These are phyloP conservation scores for Esox lucius DNA, from an alignment of 2,797 vertebrate species.

Conservation along the genomic window DNA sequence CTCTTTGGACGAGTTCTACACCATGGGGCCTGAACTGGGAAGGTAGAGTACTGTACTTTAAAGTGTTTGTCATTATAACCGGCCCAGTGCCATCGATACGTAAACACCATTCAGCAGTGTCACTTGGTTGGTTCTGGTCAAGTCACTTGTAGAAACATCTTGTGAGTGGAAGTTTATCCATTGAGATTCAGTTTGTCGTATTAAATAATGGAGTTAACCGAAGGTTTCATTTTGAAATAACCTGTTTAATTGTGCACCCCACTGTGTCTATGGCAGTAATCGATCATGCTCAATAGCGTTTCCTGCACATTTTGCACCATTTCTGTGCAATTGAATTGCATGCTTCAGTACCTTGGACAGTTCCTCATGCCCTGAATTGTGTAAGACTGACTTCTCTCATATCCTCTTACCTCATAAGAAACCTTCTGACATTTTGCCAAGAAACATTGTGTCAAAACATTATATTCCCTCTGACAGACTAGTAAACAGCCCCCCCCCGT, in stretches of 20 bases:
- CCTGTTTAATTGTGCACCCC: neutral
- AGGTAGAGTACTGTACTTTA: conserved; percentile 53
- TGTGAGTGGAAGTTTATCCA: neutral
- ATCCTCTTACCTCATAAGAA: neutral
- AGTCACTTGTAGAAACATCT: neutral
- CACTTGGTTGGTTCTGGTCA: neutral
- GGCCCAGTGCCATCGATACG: neutral
- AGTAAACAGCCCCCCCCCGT: neutral
- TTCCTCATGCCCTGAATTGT: neutral
- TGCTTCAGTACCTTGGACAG: conserved; percentile 1
- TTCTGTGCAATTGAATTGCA: neutral
- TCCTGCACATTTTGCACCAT: neutral
- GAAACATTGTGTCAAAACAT: neutral
- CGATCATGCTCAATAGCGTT: neutral
- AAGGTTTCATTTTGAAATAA: neutral
- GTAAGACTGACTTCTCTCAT: neutral
- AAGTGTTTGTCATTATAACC: neutral
- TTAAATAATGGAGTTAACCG: neutral
- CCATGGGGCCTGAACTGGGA: conserved; percentile 80
- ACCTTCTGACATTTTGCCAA: neutral
- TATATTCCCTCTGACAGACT: neutral
- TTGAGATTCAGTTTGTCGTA: neutral
- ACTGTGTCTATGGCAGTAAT: neutral
- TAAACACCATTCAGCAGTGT: neutral
- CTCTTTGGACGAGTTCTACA: conserved; percentile 81